These are phyloP conservation scores for Phyto melanocephala DNA, from an alignment of 2,888 invertebrate genomes.

Conservation along the genomic window DNA sequence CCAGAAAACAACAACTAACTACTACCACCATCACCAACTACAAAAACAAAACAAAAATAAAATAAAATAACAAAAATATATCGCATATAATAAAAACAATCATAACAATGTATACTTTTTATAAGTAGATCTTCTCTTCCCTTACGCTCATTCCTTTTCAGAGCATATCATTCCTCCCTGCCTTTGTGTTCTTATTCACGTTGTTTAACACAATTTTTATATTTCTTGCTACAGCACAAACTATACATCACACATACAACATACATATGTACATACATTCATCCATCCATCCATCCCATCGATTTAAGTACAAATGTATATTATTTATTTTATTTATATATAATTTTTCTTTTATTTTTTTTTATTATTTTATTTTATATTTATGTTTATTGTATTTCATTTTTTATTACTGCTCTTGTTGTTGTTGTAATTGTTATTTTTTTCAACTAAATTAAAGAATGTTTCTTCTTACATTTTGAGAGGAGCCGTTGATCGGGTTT, in stretches of 20 bases:
- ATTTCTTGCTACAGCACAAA: constrained; percentile 18
- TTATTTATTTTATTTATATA: constrained; percentile 52
- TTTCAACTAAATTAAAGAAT: constrained; percentile 73
- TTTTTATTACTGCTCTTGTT: constrained; percentile 2
- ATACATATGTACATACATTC: constrained; percentile 29
- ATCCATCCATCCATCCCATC: constrained; percentile 6
- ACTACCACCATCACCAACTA: constrained; percentile 18
- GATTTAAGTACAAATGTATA: constrained; percentile 48
- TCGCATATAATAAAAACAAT: constrained; percentile 51
- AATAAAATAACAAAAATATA: constrained; percentile 40
- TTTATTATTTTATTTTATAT: constrained; percentile 52
- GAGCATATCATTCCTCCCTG: not conserved
- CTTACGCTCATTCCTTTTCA: not conserved
- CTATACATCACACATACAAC: constrained; percentile 23
- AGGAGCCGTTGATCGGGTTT: constrained; percentile 57
- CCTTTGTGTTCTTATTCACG: constrained; percentile 21
- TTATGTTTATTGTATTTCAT: constrained; percentile 52
- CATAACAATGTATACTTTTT: constrained; percentile 62
- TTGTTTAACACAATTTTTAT: constrained; percentile 70
- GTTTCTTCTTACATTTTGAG: constrained; percentile 56
- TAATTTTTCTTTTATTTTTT: constrained; percentile 39
- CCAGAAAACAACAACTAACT: constrained; percentile 68
- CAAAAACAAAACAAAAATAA: not conserved
- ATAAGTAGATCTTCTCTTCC: constrained; percentile 48
- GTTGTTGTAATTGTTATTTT: constrained; percentile 8